These are phyloP conservation scores for Lamprotornis superbus DNA, from an alignment of 2,113 vertebrate genomes.

Conservation along the genomic window DNA sequence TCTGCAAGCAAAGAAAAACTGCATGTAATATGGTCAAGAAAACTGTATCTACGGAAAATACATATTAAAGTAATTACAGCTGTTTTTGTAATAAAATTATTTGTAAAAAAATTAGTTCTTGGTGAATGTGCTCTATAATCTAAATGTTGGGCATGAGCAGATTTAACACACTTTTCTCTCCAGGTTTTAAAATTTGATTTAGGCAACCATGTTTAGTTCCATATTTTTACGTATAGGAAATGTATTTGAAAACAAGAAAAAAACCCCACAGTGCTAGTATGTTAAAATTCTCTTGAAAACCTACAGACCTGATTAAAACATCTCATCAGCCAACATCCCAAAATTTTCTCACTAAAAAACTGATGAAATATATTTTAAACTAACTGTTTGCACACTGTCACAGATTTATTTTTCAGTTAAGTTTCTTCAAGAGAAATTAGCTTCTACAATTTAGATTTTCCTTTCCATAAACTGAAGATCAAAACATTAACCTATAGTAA, in stretches of 20 bases:
- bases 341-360: background rate
- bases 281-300: background rate
- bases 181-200: background rate
- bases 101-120: background rate
- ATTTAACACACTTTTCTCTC: background rate
- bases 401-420: background rate
- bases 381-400: background rate
- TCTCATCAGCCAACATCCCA: background rate
- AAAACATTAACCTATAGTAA: background rate
- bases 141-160: fast-evolving
- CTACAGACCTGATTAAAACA: background rate
- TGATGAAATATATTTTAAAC: background rate
- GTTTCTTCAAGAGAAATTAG: background rate
- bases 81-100: background rate
- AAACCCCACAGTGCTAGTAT: background rate
- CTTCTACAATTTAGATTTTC: background rate
- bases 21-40: background rate
- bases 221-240: background rate
- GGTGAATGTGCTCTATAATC: background rate
- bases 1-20: background rate
- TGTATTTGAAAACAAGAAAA: background rate
- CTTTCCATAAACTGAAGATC: background rate
- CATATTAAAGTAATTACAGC: background rate
- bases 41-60: background rate
- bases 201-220: background rate